These are phyloP conservation scores for Malthinus seriepunctatus DNA, from an alignment of 2,888 invertebrate species.

Conservation along the genomic window DNA sequence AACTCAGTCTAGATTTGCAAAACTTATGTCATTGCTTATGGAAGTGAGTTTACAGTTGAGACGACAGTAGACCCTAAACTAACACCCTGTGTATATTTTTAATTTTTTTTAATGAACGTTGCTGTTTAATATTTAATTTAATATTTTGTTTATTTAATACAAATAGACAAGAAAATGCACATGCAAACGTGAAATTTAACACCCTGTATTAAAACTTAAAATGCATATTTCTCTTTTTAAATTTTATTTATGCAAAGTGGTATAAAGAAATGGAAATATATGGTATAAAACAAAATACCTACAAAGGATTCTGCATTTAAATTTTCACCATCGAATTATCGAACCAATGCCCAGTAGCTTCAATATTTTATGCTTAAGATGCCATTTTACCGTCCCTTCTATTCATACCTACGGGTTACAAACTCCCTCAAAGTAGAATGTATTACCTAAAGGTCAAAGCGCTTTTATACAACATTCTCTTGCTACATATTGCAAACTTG, in stretches of 20 bases:
- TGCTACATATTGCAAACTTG: constrained; percentile 12
- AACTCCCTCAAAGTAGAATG: constrained; percentile 24
- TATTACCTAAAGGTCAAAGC: constrained; percentile 24
- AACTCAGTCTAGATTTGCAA: no score
- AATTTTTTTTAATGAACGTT: no score
- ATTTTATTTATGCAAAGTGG: not conserved
- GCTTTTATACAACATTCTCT: constrained; percentile 21
- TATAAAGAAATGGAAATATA: constrained; percentile 8
- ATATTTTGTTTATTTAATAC: no score
- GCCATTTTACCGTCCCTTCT: constrained; percentile 27
- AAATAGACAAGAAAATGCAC: no score
- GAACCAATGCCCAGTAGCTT: constrained; percentile 22
- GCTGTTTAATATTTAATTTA: no score
- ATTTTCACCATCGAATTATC: constrained; percentile 25
- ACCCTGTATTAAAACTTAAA: no score
- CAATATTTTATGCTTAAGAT: constrained; percentile 28
- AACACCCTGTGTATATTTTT: no score
- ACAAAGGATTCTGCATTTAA: constrained; percentile 15
- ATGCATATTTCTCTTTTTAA: no score
- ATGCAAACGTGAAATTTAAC: no score
- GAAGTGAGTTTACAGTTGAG: no score
- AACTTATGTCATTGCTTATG: no score
- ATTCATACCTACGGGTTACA: constrained; percentile 27
- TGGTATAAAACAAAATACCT: constrained; percentile 13
- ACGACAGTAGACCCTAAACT: no score